Percentiles rank a stretch among this genome's conserved stretches.
Conservation (phyloP, 2,888 invertebrate species). For the Cloeon dipterum region DNA sequence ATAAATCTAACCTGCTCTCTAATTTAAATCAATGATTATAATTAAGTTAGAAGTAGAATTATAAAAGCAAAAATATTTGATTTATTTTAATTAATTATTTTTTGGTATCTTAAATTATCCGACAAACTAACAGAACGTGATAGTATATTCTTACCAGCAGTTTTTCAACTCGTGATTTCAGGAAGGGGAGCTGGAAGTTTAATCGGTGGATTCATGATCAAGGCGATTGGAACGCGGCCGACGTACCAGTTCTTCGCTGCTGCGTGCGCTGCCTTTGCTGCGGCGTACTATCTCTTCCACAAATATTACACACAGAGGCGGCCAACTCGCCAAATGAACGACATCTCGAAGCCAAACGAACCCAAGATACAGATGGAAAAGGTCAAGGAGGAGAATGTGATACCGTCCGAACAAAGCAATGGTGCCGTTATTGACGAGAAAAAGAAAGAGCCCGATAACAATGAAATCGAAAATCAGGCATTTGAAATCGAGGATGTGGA, state of each 20-base stretch:
- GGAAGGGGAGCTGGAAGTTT: conserved; percentile 54
- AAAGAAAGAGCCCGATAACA: no score
- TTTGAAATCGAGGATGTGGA: conserved; percentile 8
- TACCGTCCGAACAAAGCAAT: no score
- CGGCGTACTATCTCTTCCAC: conserved; percentile 45
- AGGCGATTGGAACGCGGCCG: conserved; percentile 41
- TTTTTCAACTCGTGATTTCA: no score
- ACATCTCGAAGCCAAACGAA: conserved; percentile 22
- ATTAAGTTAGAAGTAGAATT: no score
- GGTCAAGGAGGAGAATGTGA: conserved; percentile 11
- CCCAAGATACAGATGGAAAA: conserved; percentile 11
- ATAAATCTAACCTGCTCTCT: no score
- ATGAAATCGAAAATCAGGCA: conserved; percentile 9
- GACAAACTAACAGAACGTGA: no score
- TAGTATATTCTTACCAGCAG: no score
- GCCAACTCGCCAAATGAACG: conserved; percentile 25
- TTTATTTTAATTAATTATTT: no score
- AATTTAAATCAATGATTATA: no score
- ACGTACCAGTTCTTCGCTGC: conserved; percentile 48
- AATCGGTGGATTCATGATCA: conserved; percentile 51
- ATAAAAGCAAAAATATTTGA: no score
- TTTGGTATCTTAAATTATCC: no score
- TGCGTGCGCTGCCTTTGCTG: conserved; percentile 34
- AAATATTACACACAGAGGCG: conserved; percentile 33
- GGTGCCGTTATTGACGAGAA: no score